Conservation (phyloP, 1,140 invertebrate genomes). For the Drosophila bocki region DNA sequence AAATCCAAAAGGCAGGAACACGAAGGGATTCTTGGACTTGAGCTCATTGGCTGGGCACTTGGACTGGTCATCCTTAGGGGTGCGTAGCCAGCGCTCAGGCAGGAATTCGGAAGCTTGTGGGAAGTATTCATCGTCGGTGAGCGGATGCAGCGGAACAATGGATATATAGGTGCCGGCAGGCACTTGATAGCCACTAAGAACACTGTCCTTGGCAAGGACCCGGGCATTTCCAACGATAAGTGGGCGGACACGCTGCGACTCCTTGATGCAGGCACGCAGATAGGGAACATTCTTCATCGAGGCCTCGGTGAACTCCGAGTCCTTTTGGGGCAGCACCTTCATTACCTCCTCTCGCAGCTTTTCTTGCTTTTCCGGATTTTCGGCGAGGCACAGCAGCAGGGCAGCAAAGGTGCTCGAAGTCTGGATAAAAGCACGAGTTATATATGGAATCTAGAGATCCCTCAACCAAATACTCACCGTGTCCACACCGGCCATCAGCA, state of each 20-base stretch:
- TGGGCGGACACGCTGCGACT: conserved; percentile 87
- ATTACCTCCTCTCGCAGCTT: conserved; percentile 90
- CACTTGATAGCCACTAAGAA: conserved; percentile 87
- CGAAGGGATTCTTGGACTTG: conserved; percentile 86
- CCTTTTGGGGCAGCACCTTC: conserved; percentile 85
- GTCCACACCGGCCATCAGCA: conserved; percentile 84
- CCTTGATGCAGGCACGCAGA: conserved; percentile 89
- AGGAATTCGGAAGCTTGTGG: conserved; percentile 86
- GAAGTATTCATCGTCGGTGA: conserved; percentile 85
- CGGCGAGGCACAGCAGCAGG: conserved; percentile 86
- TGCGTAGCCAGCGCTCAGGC: conserved; percentile 87
- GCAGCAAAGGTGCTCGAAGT: conserved; percentile 56
- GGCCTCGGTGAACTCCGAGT: conserved; percentile 86
- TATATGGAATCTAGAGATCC: not conserved
- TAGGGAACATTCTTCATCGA: conserved; percentile 87
- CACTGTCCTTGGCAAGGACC: conserved; percentile 86
- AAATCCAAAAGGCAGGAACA: conserved; percentile 88
- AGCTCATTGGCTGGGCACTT: conserved; percentile 63
- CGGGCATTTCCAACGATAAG: conserved; percentile 86
- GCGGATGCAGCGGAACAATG: conserved; percentile 85
- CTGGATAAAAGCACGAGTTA: conserved; percentile 7
- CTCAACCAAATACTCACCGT: conserved; percentile 50
- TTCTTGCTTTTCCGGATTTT: conserved; percentile 90
- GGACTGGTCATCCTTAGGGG: conserved; percentile 1
- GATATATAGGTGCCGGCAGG: conserved; percentile 87